Base-by-base conservation (phyloP, 2,113 vertebrate genomes). In the Procavia capensis region DNA sequence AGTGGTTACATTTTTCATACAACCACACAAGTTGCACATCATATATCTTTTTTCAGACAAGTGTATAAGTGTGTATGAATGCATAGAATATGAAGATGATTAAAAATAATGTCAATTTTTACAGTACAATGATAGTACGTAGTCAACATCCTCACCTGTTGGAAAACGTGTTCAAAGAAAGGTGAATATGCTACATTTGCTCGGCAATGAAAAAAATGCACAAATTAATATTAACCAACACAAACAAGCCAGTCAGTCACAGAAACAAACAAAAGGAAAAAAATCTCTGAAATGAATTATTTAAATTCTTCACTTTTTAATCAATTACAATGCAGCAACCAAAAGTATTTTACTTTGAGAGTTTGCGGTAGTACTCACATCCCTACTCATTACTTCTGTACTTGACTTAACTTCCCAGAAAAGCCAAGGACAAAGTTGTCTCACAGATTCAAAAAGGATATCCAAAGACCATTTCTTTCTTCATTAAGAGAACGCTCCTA, bases 191-290 rank as follows among this genome's bases (percentile, higher is more conserved):
- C 1, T 41, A 41, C n/a, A 6, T 63, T 63, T 41, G 4, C 25
- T 68, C 43, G 22, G 16, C 5, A 34, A 3, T 50, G 17, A 39
- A 36, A 74, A 81, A 74, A 31, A 25, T 61, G 83, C 17, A 5
- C 6, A 6, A 59, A 50, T 63, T 61, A 22, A 5, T 87, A 9
- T 1, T 76, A 88, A 72, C 72, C 68, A 91, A 57, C 2, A 6
- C 29, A 6, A 4, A 1, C 19, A 68, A 63, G 5, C 5, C 0
- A n/a, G 19, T 57, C 57, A 9, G 2, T 34, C 13, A 14, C 5
- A 85, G 3, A 87, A 54, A 54, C 13, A 54, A 54, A 54, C 9
- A 54, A n/a, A n/a, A 47, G n/a, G 16, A n/a, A n/a, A 72, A n/a
- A 70, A 41, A 76, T 76, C 3, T 61, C 4, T 70, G 31, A 31